These are phyloP conservation scores for Antheraea assamensis DNA, from an alignment of 2,888 invertebrate genomes.

Conservation along the genomic window DNA sequence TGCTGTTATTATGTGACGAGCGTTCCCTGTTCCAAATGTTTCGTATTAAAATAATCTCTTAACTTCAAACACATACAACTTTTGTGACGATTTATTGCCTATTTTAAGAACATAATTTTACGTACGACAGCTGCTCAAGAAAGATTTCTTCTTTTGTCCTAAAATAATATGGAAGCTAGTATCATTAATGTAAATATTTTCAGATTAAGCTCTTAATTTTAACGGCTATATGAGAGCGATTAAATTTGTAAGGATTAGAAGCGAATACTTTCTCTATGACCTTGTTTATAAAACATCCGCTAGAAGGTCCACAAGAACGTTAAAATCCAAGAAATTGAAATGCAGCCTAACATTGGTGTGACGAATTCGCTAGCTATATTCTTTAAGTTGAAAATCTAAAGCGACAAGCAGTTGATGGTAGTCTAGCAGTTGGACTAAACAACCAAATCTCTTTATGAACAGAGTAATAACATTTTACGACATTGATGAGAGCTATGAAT, in stretches of 20 bases:
- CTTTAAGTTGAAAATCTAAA: no score
- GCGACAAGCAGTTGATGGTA: no score
- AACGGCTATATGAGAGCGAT: not conserved
- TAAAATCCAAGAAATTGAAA: no score
- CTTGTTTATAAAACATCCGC: not conserved
- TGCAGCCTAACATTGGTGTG: no score
- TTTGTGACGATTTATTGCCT: not conserved
- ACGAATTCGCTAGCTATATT: no score
- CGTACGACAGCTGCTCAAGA: not conserved
- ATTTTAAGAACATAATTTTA: not conserved
- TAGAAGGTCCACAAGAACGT: not conserved
- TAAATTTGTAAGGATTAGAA: not conserved
- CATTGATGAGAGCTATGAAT: no score
- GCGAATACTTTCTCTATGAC: not conserved
- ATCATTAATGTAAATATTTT: not conserved
- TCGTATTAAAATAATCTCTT: not conserved
- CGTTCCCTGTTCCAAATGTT: not conserved
- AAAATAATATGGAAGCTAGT: not conserved
- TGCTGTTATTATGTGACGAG: constrained; percentile 4
- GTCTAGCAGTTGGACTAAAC: no score
- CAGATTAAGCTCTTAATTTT: not conserved
- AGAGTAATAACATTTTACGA: no score
- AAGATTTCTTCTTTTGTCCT: not conserved
- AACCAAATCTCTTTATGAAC: no score
- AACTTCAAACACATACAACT: not conserved